phyloP scores from a whole-genome alignment of 2,888 invertebrate species.

The Gymnosoma rotundatum region DNA sequence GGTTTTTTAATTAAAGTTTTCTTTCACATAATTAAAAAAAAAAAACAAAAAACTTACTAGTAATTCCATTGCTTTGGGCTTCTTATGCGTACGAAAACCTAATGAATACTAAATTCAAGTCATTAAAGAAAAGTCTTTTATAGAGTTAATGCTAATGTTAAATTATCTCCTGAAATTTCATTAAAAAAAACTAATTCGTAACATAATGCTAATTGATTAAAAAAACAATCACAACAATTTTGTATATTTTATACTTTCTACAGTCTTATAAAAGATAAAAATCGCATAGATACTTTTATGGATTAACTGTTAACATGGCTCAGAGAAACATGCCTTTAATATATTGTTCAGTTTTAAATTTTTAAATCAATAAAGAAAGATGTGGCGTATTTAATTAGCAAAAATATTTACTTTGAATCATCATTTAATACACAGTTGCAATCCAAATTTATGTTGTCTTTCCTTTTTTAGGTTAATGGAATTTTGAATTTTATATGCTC shows the following conservation, averaged over 20 bases:
- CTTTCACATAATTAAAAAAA: not conserved
- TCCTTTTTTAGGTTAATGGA: not conserved
- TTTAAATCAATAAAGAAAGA: conserved; percentile 1
- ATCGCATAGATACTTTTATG: conserved; percentile 8
- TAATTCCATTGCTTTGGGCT: conserved; percentile 40
- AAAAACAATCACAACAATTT: conserved; percentile 34
- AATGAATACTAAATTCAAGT: conserved; percentile 52
- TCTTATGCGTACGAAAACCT: conserved; percentile 24
- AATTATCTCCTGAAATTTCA: conserved; percentile 39
- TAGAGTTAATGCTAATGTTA: conserved; percentile 53
- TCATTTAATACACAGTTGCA: conserved; percentile 45
- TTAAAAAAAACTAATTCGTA: conserved; percentile 75
- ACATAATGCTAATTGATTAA: conserved; percentile 76
- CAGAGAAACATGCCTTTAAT: not conserved
- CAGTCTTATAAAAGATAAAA: not conserved
- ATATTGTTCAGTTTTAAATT: not conserved
- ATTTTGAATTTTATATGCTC: not conserved
- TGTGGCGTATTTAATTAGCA: conserved; percentile 1
- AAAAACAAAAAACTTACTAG: conserved; percentile 44
- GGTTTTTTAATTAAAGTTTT: not conserved
- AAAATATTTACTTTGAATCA: conserved; percentile 60
- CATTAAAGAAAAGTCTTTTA: conserved; percentile 60
- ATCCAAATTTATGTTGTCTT: not conserved
- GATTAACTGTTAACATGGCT: conserved; percentile 9
- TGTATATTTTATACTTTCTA: conserved; percentile 18